These are phyloP conservation scores for Chaenodraco wilsoni DNA, from an alignment of 2,797 vertebrate genomes.

Conservation along the genomic window DNA sequence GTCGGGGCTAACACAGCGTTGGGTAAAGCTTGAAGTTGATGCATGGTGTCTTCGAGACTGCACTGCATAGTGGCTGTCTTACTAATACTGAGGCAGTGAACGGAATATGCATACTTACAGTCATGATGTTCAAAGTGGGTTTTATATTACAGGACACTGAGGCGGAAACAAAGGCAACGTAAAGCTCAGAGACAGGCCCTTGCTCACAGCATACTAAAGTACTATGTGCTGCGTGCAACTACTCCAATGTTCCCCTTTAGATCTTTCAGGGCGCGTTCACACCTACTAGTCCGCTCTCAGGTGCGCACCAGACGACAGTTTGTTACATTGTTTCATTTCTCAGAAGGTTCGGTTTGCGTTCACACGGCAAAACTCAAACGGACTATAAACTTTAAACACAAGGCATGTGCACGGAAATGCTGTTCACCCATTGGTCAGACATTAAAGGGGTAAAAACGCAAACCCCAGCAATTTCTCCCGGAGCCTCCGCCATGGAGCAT, in stretches of 20 bases:
- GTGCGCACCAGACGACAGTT: no score
- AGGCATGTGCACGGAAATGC: no score
- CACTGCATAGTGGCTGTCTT: conserved; percentile 45
- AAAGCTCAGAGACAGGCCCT: conserved; percentile 8
- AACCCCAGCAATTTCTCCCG: no score
- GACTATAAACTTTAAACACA: no score
- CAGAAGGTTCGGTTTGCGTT: no score
- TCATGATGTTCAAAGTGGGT: background rate
- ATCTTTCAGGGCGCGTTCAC: background rate
- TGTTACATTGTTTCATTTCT: no score
- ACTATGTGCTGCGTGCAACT: background rate
- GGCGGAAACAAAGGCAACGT: no score
- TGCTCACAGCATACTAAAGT: background rate
- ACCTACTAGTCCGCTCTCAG: no score
- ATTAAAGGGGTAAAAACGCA: no score
- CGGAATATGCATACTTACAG: background rate
- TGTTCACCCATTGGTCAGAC: no score
- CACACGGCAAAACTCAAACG: no score
- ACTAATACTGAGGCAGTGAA: conserved; percentile 36
- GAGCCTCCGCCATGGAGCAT: no score
- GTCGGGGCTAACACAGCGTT: conserved; percentile 54
- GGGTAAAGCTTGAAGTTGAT: conserved; percentile 64
- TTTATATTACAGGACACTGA: background rate
- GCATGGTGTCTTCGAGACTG: conserved; percentile 68
- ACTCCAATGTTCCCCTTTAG: background rate